Base-by-base conservation (phyloP, 2,888 invertebrate genomes). In the Dermolepida albohirtum region DNA sequence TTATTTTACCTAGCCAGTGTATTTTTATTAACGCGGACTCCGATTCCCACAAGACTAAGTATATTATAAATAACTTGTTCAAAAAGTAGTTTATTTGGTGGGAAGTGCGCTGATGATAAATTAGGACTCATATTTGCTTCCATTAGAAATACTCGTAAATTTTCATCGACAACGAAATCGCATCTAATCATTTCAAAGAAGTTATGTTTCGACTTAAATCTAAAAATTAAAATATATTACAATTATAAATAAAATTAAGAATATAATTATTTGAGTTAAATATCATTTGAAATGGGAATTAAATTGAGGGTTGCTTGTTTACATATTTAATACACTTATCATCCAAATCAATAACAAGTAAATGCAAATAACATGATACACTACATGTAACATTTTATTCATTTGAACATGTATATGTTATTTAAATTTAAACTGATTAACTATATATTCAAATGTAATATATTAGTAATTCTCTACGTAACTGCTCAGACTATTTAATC, bases 121-220 rank as follows among this genome's bases (percentile, higher is more conserved):
- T 98, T 98, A 0, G 98, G 98, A 11, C 97, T 97, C 98, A 98
- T 98, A 79, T 98, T 98, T 0, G 96, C 97, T 85, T 98, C 98
- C 89, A 98, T 91, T 5, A 97, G 85, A 77, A 89, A 93, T 0
- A 97, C 93, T 55, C 92, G 92, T 0, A 98, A 81, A 64, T 95
- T 85, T 73, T 95, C 92, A 80, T 98, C 96, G 1, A 98, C 85
- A 0, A 96, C 91, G 79, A 98, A 92, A 82, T 98, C 98, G 79
- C 98, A 95, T 34, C 98, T 89, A 84, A 97, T 92, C 86, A 98
- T 86, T 83, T 98, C 98, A 83, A 98, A 98, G 82, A 96, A 98
- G 76, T 92, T 92, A 14, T 87, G 83, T 49, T 84, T 84, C 0
- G 87, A 87, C 65, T 85, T 83, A 72, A 79, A 84, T 70, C 83